A percentile compares a stretch with the other conserved stretches of the same genome.
phyloP scores from a whole-genome alignment of 2,113 vertebrate species.

The Stegastes partitus region DNA sequence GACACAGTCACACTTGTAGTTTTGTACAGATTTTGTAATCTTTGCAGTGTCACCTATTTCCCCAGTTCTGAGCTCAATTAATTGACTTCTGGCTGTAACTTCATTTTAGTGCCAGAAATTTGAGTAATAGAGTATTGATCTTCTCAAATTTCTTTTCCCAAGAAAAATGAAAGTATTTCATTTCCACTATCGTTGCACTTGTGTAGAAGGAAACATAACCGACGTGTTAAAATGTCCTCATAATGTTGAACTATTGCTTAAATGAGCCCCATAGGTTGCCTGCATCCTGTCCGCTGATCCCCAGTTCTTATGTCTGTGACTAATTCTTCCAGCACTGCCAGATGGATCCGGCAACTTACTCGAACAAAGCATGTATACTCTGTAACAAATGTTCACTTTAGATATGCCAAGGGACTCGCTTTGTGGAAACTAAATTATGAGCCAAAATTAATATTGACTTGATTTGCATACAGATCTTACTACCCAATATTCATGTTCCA shows the following conservation, averaged over 20 bases:
- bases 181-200: not conserved
- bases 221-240: conserved; percentile 9
- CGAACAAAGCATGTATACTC: conserved; percentile 71
- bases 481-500: conserved; percentile 56
- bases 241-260: conserved; percentile 21
- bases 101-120: not conserved
- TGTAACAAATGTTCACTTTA: conserved; percentile 75
- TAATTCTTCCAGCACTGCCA: conserved; percentile 61
- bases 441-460: conserved; percentile 72
- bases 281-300: conserved; percentile 23
- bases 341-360: conserved; percentile 74
- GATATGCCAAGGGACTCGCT: conserved; percentile 68
- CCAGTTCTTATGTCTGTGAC: conserved; percentile 48
- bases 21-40: no score
- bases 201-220: not conserved
- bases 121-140: not conserved
- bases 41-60: no score
- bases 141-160: not conserved
- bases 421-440: conserved; percentile 59
- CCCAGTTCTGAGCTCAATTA: not conserved
- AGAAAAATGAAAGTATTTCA: no score
- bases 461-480: conserved; percentile 66
- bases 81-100: not conserved
- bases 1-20: no score
- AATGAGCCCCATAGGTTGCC: conserved; percentile 30